Evolutionary conservation across 2,113 vertebrate species (phyloP).

Genomic region (Entomyzon cyanotis): DNA sequence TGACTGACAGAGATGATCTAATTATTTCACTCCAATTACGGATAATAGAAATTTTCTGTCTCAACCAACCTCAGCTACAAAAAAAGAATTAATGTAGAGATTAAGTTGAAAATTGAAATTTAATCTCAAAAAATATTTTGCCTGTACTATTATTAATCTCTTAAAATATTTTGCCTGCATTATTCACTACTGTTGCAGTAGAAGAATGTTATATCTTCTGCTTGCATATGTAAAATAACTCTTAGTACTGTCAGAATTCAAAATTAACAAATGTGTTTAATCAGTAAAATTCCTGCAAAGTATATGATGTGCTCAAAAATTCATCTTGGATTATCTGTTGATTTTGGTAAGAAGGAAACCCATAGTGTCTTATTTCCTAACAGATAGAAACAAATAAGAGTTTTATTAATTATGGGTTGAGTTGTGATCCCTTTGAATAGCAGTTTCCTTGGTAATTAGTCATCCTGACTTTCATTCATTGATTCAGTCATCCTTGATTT

Average conservation of each 20-base stretch:
- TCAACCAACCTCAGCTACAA: neutral
- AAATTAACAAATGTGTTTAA: neutral
- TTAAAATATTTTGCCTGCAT: neutral
- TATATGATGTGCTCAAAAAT: neutral
- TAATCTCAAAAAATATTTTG: neutral
- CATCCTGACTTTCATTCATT: conserved; percentile 29
- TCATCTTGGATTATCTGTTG: neutral
- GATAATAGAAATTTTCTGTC: neutral
- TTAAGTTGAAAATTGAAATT: neutral
- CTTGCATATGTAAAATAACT: neutral
- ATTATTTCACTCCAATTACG: neutral
- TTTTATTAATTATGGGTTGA: neutral
- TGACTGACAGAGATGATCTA: neutral
- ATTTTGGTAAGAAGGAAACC: neutral
- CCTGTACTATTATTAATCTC: neutral
- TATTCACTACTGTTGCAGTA: neutral
- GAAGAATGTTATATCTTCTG: neutral
- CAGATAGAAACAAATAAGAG: neutral
- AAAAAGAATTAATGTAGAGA: neutral
- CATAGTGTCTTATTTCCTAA: neutral
- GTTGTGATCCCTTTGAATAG: neutral
- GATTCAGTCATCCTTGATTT: conserved; percentile 11
- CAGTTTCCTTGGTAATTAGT: conserved; percentile 15
- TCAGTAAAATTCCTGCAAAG: neutral
- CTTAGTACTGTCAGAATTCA: neutral